Conservation (phyloP, 2,888 invertebrate genomes). For the Polyommatus iphigenia region DNA sequence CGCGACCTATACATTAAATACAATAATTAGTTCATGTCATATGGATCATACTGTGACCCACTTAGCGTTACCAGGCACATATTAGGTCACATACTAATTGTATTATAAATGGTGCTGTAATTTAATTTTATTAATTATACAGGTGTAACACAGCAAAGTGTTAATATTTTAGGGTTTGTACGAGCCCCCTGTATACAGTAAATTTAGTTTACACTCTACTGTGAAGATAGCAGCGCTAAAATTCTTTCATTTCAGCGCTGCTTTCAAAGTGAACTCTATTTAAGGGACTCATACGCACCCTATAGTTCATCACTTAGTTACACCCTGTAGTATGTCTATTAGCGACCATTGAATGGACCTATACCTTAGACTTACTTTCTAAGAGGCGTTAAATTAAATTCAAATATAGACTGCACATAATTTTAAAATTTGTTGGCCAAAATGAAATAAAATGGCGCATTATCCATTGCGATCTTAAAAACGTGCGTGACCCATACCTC, state of each 20-base stretch:
- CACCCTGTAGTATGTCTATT: background rate
- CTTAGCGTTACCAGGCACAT: background rate
- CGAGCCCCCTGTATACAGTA: too few species aligned
- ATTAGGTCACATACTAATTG: background rate
- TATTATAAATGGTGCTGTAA: constrained; percentile 19
- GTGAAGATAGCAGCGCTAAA: too few species aligned
- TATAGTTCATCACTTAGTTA: too few species aligned
- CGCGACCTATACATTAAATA: background rate
- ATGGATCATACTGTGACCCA: background rate
- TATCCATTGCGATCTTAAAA: background rate
- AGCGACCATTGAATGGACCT: background rate
- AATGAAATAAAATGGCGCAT: background rate
- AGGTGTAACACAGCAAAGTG: background rate
- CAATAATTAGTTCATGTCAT: background rate
- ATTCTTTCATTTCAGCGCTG: too few species aligned
- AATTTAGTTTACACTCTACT: too few species aligned
- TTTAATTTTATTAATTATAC: background rate
- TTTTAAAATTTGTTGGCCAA: background rate
- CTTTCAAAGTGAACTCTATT: too few species aligned
- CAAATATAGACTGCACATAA: too few species aligned
- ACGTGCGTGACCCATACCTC: background rate
- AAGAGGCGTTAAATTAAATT: too few species aligned
- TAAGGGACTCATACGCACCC: too few species aligned
- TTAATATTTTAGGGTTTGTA: too few species aligned
- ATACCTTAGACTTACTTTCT: background rate